Evolutionary conservation across 2,888 invertebrate genomes (phyloP).

Genomic region (Chydorus sphaericus): DNA sequence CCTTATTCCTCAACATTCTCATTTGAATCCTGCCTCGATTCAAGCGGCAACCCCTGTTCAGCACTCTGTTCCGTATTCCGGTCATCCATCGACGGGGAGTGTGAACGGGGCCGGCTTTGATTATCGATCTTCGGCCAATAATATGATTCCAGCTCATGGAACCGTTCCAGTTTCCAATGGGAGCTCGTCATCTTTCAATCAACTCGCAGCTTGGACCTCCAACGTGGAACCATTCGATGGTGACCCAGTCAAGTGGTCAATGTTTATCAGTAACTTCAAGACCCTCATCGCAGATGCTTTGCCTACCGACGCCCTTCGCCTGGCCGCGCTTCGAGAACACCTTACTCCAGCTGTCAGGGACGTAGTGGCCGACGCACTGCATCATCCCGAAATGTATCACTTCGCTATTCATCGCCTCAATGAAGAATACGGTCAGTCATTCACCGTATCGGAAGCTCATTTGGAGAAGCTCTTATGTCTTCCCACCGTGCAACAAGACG

Average conservation of each 20-base stretch:
- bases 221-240: background rate
- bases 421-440: background rate
- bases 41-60: too few species aligned
- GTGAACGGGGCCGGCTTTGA: too few species aligned
- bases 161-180: too few species aligned
- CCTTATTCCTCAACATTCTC: too few species aligned
- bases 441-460: background rate
- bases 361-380: background rate
- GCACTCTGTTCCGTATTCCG: too few species aligned
- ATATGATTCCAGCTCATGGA: too few species aligned
- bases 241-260: background rate
- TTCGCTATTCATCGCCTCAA: background rate
- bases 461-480: background rate
- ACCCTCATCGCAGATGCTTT: background rate
- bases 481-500: background rate
- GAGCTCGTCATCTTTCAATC: too few species aligned
- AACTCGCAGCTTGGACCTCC: too few species aligned
- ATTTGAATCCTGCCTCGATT: too few species aligned
- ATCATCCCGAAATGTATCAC: background rate
- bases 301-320: background rate
- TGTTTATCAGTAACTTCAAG: background rate
- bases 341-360: background rate
- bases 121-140: too few species aligned
- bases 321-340: background rate
- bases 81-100: too few species aligned